Evolutionary conservation across 2,797 vertebrate species (phyloP).

Genomic region (Myotis vivesi): DNA sequence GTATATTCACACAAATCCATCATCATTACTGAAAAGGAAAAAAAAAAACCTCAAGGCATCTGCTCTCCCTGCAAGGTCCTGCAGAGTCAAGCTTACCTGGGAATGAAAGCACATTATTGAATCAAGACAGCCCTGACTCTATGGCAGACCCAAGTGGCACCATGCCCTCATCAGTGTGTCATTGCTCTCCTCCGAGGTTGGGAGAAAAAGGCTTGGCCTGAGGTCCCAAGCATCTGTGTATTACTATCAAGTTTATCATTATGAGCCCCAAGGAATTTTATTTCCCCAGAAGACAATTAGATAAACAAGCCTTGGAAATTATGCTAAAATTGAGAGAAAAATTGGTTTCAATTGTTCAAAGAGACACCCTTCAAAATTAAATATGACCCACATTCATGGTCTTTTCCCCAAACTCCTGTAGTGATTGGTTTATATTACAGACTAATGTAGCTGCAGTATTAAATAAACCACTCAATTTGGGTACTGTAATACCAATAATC

Average conservation of each 20-base stretch:
- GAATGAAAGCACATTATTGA: background rate
- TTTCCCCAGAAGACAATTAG: constrained; percentile 2
- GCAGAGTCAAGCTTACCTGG: background rate
- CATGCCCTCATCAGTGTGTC: accelerated
- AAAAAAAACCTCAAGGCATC: background rate
- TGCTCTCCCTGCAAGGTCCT: background rate
- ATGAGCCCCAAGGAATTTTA: background rate
- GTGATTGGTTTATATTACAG: background rate
- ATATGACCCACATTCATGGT: background rate
- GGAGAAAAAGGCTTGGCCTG: background rate
- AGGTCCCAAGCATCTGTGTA: background rate
- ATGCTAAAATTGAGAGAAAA: constrained; percentile 48
- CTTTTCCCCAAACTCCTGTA: constrained; percentile 31
- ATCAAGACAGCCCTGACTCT: background rate
- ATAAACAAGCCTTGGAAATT: constrained; percentile 46
- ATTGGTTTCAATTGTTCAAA: constrained; percentile 1
- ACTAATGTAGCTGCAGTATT: constrained; percentile 36
- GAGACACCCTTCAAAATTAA: constrained; percentile 55
- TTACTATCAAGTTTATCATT: constrained; percentile 14
- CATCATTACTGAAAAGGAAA: background rate
- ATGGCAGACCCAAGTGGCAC: accelerated
- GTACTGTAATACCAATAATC: constrained; percentile 59
- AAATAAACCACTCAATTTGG: constrained; percentile 50
- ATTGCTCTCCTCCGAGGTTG: background rate
- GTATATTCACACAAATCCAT: background rate